Conservation (phyloP, 2,797 vertebrate species). For the Eidolon dupreanum region DNA sequence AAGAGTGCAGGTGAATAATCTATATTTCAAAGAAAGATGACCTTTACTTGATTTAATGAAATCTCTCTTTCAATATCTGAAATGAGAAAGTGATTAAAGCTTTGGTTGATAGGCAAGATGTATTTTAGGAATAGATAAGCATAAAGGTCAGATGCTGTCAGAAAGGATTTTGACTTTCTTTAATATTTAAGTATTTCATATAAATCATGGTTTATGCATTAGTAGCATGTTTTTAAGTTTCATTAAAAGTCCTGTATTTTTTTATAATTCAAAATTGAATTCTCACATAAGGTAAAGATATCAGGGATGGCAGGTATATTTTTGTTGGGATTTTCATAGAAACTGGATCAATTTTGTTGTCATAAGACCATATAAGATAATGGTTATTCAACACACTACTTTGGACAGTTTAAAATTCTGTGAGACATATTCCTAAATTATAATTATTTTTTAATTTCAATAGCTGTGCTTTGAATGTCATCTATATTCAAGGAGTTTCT, state of each 20-base stretch:
- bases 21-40: constrained; percentile 87
- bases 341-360: not conserved
- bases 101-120: constrained; percentile 85
- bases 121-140: constrained; percentile 86
- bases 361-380: not conserved
- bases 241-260: constrained; percentile 78
- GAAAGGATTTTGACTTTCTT: constrained; percentile 84
- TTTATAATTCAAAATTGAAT: constrained; percentile 67
- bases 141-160: constrained; percentile 88
- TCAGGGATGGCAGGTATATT: not conserved
- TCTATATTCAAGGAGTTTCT: not conserved
- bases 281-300: constrained; percentile 61
- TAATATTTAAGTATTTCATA: constrained; percentile 84
- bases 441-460: not conserved
- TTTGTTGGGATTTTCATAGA: constrained; percentile 42
- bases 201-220: constrained; percentile 80
- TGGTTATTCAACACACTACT: not conserved
- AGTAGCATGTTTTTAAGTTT: constrained; percentile 74
- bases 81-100: constrained; percentile 88
- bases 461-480: not conserved
- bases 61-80: constrained; percentile 87
- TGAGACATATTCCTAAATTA: not conserved
- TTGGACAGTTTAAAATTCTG: not conserved
- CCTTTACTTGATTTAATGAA: constrained; percentile 88
- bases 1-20: constrained; percentile 82